Conservation (phyloP, 2,113 vertebrate species). For the Pterophyllum scalare region DNA sequence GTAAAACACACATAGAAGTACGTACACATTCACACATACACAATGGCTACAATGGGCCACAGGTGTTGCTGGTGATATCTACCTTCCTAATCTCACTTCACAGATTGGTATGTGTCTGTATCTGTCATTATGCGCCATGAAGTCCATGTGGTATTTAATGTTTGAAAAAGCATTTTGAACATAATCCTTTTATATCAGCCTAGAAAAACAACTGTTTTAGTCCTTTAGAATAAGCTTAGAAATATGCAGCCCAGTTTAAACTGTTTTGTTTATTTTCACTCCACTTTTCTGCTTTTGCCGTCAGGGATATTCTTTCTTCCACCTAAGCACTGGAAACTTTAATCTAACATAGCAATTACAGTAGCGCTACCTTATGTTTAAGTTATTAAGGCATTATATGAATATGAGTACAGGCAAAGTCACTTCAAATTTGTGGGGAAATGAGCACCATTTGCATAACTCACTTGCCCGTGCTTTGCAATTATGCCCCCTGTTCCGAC, state of each 20-base stretch:
- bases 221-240: neutral
- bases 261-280: slow-evolving; percentile 17
- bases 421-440: slow-evolving; percentile 66
- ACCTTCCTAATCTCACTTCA: slow-evolving; percentile 15
- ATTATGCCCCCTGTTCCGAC: slow-evolving; percentile 62
- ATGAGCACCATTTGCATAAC: slow-evolving; percentile 75
- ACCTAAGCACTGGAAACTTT: slow-evolving; percentile 42
- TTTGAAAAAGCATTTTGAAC: slow-evolving; percentile 6
- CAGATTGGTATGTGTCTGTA: neutral
- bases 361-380: slow-evolving; percentile 50
- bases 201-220: neutral
- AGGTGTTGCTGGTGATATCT: slow-evolving; percentile 53
- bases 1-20: slow-evolving; percentile 14
- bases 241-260: neutral
- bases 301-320: slow-evolving; percentile 29
- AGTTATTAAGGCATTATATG: slow-evolving; percentile 60
- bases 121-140: slow-evolving; percentile 12
- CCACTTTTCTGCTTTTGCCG: slow-evolving; percentile 7
- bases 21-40: slow-evolving; percentile 9
- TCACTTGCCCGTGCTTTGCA: slow-evolving; percentile 64
- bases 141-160: neutral
- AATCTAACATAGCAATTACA: slow-evolving; percentile 60
- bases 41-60: neutral
- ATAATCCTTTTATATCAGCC: neutral
- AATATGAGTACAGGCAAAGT: slow-evolving; percentile 57